phyloP scores from a whole-genome alignment of 2,888 invertebrate genomes.

The Trisateles emortualis region DNA sequence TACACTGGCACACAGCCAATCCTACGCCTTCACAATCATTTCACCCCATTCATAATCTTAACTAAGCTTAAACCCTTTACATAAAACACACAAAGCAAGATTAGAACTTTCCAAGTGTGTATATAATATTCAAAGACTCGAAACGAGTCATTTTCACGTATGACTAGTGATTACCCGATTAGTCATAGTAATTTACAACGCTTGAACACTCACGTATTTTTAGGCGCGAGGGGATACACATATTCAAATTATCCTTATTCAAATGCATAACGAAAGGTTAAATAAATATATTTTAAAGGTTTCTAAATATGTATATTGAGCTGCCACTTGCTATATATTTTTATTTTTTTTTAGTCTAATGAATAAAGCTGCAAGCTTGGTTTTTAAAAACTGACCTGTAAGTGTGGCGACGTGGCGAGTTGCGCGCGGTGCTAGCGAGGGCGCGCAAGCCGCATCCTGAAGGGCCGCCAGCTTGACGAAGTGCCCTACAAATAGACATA shows the following conservation, averaged over 20 bases:
- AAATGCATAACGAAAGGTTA: background rate
- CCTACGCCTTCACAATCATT: constrained; percentile 58
- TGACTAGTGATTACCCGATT: constrained; percentile 14
- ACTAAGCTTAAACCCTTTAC: constrained; percentile 22
- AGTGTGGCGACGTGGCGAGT: constrained; percentile 89
- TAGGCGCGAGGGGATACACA: constrained; percentile 5
- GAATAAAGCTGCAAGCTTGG: background rate
- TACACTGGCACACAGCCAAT: constrained; percentile 74
- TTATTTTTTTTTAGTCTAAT: background rate
- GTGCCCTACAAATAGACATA: constrained; percentile 64
- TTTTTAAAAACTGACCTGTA: constrained; percentile 87
- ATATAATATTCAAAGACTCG: background rate
- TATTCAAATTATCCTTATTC: constrained; percentile 13
- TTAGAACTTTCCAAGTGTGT: background rate
- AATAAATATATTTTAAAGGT: background rate
- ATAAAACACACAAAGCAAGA: background rate
- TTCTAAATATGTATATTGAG: background rate
- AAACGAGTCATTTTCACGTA: constrained; percentile 1
- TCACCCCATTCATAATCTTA: constrained; percentile 76
- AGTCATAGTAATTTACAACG: constrained; percentile 24
- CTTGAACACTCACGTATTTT: constrained; percentile 18
- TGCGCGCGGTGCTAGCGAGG: constrained; percentile 87
- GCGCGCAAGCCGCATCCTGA: constrained; percentile 91
- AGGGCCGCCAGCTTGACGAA: constrained; percentile 93
- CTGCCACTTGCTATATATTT: background rate